Evolutionary conservation across 2,797 vertebrate genomes (phyloP), one percentile per base, ranked within the genome.

Genomic region (Acanthis flammea): DNA sequence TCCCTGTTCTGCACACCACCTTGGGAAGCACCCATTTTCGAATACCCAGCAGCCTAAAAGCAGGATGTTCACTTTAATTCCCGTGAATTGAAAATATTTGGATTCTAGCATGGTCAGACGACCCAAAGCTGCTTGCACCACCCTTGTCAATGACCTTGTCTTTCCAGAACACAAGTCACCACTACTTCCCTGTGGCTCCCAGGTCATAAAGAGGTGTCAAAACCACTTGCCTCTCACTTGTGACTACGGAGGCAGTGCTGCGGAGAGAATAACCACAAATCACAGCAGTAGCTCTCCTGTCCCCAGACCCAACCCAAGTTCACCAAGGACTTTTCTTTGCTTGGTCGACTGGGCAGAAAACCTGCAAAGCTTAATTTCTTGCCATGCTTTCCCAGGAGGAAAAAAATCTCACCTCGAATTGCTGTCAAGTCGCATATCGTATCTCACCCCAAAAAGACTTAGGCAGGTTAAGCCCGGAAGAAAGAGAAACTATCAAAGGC

Each of bases 351-450:
- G 83, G 83, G 70, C 88, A 90, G 86, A 80, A 96, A 94, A 94
- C 91, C 63, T 27, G 19, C 89, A 89, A 89, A 95, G 91, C 91
- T 73, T 93, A 86, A 88, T 96, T 95, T 86, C 86, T 88, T 86
- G 77, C 92, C 70, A 58, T 3, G 7, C 83, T 96, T 93, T 90
- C 88, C 95, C 88, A 92, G 84, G 89, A 93, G 94, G 89, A 94
- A 94, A 92, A 92, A 94, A 94, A 76, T 96, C 95, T 95, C 94
- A 96, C 94, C 91, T 93, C 67, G 71, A 93, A 93, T 58, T 87
- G 84, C 95, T 96, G 95, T 96, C 96, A 96, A 94, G 67, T 95
- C 12, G 0, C 44, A 94, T 96, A 93, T 94, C 1, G 1, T 67
- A 55, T 94, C 84, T 95, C 60, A 33, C 37, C 53, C 94, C 67